Conservation (phyloP, 2,888 invertebrate species). For the Zhengitettix transpicula region DNA sequence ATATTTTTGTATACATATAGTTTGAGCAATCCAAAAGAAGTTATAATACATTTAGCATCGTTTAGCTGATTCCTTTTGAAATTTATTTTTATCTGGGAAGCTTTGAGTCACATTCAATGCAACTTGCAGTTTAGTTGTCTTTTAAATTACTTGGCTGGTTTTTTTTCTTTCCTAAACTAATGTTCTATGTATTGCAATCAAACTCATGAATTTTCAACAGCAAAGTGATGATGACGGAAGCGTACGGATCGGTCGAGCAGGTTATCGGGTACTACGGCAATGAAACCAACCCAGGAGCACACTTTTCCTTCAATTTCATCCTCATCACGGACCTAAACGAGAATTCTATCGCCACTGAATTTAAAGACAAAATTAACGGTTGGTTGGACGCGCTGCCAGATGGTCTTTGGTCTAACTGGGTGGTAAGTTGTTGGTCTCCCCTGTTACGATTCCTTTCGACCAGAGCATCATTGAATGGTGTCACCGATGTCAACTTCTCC, state of each 20-base stretch:
- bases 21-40: no score
- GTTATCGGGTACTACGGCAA: constrained; percentile 45
- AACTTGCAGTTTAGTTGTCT: no score
- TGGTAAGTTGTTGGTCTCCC: constrained; percentile 30
- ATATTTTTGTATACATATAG: no score
- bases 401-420: constrained; percentile 44
- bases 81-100: no score
- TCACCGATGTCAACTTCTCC: background rate
- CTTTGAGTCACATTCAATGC: no score
- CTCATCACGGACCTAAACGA: constrained; percentile 34
- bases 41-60: no score
- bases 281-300: constrained; percentile 30
- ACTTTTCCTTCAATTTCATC: constrained; percentile 50
- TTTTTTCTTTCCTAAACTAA: no score
- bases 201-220: background rate
- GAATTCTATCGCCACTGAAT: constrained; percentile 27
- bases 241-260: constrained; percentile 34
- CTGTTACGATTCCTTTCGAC: background rate
- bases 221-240: constrained; percentile 25
- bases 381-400: constrained; percentile 43
- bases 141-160: no score
- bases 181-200: background rate
- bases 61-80: no score
- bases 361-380: constrained; percentile 31
- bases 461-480: background rate